Conservation (phyloP, 1,140 invertebrate species). For the Zaprionus vittiger region DNA sequence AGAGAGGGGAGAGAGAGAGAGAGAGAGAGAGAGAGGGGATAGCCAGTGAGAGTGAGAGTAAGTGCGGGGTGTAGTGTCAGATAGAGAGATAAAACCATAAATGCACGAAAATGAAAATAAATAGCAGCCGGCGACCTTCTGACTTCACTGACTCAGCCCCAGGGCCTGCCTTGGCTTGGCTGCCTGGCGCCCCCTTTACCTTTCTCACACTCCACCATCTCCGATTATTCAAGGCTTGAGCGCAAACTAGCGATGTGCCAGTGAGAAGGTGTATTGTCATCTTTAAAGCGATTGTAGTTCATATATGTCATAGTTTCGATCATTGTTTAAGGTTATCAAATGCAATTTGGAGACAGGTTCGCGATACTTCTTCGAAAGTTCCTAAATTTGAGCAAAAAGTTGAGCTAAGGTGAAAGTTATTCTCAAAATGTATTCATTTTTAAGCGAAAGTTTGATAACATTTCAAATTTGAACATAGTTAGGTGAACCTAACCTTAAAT, state of each 20-base stretch:
- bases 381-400: no score
- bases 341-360: no score
- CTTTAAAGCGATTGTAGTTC: no score
- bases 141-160: conserved; percentile 7
- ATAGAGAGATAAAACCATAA: conserved; percentile 73
- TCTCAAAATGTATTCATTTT: no score
- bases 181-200: no score
- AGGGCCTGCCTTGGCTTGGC: no score
- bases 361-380: no score
- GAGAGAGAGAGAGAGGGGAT: background rate
- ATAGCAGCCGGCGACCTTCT: conserved; percentile 67
- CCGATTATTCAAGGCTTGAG: background rate
- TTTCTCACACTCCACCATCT: background rate
- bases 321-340: no score
- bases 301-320: background rate
- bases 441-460: no score
- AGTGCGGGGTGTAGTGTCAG: background rate
- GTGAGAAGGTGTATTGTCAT: background rate
- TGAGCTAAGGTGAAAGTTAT: no score
- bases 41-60: background rate
- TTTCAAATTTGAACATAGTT: no score
- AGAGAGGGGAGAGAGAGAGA: background rate
- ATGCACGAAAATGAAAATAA: conserved; percentile 81
- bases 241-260: background rate
- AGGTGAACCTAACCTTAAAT: no score